Percentiles rank a stretch among this genome's conserved stretches.
phyloP scores from a whole-genome alignment of 1,140 invertebrate species.

The Araneus ventricosus region DNA sequence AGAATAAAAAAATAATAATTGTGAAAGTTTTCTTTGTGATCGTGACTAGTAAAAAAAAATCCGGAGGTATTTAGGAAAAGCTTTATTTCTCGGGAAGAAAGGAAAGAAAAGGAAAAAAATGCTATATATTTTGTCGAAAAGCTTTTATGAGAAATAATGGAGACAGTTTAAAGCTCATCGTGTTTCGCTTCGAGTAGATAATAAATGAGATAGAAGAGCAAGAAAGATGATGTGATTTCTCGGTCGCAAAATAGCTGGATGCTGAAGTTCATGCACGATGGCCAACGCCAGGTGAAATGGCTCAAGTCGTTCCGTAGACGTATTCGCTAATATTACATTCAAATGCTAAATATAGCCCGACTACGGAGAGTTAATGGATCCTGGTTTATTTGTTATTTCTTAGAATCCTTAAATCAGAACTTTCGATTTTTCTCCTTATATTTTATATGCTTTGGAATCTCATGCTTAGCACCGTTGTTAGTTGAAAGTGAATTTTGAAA shows the following conservation, averaged over 20 bases:
- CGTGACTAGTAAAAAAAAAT: conserved; percentile 54
- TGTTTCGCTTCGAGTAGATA: conserved; percentile 66
- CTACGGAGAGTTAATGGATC: too few species aligned
- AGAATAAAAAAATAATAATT: conserved; percentile 52
- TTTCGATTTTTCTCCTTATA: too few species aligned
- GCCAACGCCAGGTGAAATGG: not conserved
- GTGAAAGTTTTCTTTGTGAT: conserved; percentile 54
- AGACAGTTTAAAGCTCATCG: conserved; percentile 72
- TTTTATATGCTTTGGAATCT: too few species aligned
- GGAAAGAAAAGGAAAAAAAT: conserved; percentile 8
- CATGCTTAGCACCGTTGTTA: too few species aligned
- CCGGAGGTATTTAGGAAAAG: conserved; percentile 65
- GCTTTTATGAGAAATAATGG: conserved; percentile 71
- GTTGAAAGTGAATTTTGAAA: too few species aligned
- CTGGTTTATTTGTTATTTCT: too few species aligned
- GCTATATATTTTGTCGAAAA: conserved; percentile 68
- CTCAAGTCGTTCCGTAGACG: not conserved
- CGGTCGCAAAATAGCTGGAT: conserved; percentile 37
- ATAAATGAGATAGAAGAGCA: conserved; percentile 53
- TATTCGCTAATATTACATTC: not conserved
- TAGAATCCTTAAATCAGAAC: too few species aligned
- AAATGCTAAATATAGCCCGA: not conserved
- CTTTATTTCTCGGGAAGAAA: conserved; percentile 43
- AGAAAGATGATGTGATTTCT: conserved; percentile 57
- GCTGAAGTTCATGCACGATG: not conserved